Evolutionary conservation across 1,140 invertebrate genomes (phyloP).

Genomic region (Brachystomella parvula): DNA sequence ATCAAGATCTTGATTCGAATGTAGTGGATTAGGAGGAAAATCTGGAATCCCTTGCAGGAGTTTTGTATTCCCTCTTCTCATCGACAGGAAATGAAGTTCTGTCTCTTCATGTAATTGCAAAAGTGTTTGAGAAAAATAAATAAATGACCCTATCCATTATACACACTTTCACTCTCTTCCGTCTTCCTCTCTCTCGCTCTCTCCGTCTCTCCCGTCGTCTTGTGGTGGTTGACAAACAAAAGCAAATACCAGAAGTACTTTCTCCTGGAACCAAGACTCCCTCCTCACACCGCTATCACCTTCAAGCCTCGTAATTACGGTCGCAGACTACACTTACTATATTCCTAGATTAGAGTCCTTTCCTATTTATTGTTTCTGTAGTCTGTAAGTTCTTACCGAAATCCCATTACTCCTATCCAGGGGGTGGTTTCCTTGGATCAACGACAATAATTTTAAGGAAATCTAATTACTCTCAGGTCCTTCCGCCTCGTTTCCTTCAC

Average conservation of each 20-base stretch:
- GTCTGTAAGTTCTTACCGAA: no score
- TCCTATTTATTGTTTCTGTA: slow-evolving; percentile 5
- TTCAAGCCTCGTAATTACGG: background rate
- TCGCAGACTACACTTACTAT: background rate
- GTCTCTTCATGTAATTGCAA: background rate
- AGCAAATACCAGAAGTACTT: background rate
- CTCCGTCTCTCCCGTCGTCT: background rate
- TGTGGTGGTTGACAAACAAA: background rate
- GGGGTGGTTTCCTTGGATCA: slow-evolving; percentile 9
- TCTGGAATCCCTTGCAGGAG: no score
- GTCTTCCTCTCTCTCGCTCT: background rate
- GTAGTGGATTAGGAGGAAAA: no score
- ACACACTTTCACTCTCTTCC: background rate
- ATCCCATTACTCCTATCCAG: slow-evolving; percentile 3
- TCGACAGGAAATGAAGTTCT: slow-evolving; percentile 2
- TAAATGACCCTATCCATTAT: slow-evolving; percentile 7
- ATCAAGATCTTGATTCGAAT: no score
- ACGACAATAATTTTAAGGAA: slow-evolving; percentile 12
- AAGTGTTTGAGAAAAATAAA: background rate
- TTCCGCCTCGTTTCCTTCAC: slow-evolving; percentile 4
- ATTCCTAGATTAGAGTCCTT: background rate
- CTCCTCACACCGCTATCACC: background rate
- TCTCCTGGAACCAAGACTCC: background rate
- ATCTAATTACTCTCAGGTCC: slow-evolving; percentile 10
- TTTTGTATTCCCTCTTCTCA: background rate